Base-by-base conservation (phyloP, 2,113 vertebrate species). In the Nyctereutes procyonoides region DNA sequence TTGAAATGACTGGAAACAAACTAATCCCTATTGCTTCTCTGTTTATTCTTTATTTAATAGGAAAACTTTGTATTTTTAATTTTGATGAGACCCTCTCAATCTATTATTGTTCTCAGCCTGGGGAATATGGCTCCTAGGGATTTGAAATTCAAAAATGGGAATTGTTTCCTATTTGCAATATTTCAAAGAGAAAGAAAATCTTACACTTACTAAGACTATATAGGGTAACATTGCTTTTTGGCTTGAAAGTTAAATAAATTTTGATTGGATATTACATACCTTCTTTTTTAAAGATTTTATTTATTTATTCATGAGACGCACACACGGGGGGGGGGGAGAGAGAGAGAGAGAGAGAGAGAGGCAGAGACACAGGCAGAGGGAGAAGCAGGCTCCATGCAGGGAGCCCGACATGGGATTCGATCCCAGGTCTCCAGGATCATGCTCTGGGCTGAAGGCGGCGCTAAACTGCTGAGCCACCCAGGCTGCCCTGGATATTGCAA, bases 171-270 rank as follows among this genome's bases (percentile, higher is more conserved):
- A 28, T 87, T 73, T 95, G 19, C 10, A 87, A 53, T 63, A 53
- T 95, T 87, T 93, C 55, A 93, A 79, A 56, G 26, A 83, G 38
- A 95, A 90, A 88, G 24, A 71, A 96, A 90, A 81, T 83, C 19
- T 94, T 85, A 85, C 38, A n/a, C 22, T 43, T 76, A 65, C 35
- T 92, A 83, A 88, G 30, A 58, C 48, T 77, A 2, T 10, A 87
- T 0, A 85, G 48, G 55, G 19, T 58, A 62, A 43, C 19, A 43
- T 12, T 69, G 32, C 6, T 71, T 94, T 96, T 96, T 81, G 2
- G 26, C 5, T 62, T 77, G 56, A 67, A 83, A 28, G 43, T 69
- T 73, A 96, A 92, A 85, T 55, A 82, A 53, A 74, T 67, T 87
- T 92, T 88, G 14, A 76, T 90, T 90, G 38, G 15, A 5, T 84